Base-by-base conservation (phyloP, 1,140 invertebrate species). In the Phortica variegata region DNA sequence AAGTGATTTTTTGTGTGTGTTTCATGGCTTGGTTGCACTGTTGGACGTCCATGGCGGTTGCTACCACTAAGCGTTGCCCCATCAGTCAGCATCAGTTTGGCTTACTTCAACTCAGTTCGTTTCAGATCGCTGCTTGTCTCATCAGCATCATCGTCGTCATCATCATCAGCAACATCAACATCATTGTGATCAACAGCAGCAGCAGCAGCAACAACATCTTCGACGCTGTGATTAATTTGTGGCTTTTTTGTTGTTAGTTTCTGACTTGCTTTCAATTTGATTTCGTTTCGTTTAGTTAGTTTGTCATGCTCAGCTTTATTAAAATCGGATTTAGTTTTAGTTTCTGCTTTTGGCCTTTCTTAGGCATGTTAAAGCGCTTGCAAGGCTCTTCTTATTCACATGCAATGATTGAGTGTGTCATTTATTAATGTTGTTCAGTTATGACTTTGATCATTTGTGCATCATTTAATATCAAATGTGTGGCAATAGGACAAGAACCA, bases 121-220 rank as follows among this genome's bases (percentile, higher is more conserved):
- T n/a, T n/a, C n/a, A n/a, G n/a, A n/a, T n/a, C n/a, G n/a, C 17
- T 54, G 62, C 59, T 58, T 47, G 53, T 66, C 56, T 62, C 63
- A 68, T 65, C 60, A 56, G 54, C 63, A 60, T 68, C 63, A 68
- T 58, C 68, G 65, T 69, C 63, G 69, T 65, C 63, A 68, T 68
- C 63, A 60, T 68, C 63, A 63, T 56, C 65, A 68, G 69, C 68
- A 68, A 65, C 63, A 66, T 68, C 63, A 68, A 69, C 60, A 66
- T 63, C 65, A 57, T 68, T 60, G 65, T 57, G 56, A 54, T 63
- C 65, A 56, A 56, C 63, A 60, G 63, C 49, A n/a, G n/a, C n/a
- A n/a, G 23, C 23, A 26, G 23, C 23, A 26, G 5, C 23, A 26
- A 10, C 23, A 6, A 6, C 23, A 26, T 26, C 23, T 5, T 26